phyloP scores from a whole-genome alignment of 2,113 vertebrate species.

The Hippotragus niger region DNA sequence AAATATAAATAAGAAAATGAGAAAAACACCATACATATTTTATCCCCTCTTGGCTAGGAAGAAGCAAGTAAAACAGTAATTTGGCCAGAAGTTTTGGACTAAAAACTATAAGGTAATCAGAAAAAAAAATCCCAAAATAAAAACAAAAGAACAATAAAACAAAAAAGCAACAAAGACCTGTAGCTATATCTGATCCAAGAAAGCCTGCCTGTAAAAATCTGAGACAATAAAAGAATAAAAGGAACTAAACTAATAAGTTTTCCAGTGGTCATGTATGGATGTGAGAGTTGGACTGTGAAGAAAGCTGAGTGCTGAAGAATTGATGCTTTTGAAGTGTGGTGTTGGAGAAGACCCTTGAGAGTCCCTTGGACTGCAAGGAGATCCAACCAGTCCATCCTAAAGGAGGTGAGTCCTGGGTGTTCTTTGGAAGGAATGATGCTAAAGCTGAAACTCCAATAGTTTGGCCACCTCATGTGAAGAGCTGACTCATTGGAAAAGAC shows the following conservation, averaged over 20 bases:
- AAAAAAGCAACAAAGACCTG: neutral
- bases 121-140: neutral
- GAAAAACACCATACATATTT: neutral
- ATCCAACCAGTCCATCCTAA: too few relatives aligned
- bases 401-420: too few relatives aligned
- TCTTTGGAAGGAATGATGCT: too few relatives aligned
- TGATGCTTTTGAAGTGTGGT: too few relatives aligned
- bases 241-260: neutral
- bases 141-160: neutral
- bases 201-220: neutral
- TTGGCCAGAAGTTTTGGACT: neutral
- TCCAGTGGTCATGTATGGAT: too few relatives aligned
- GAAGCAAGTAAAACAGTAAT: neutral
- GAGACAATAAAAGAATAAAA: neutral
- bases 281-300: too few relatives aligned
- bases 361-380: too few relatives aligned
- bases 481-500: too few relatives aligned
- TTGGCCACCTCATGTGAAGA: too few relatives aligned
- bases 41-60: neutral
- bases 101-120: neutral
- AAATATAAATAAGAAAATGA: neutral
- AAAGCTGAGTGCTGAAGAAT: fast-evolving
- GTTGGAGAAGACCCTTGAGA: too few relatives aligned
- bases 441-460: too few relatives aligned
- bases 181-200: neutral